A percentile compares a stretch with the other conserved stretches of the same genome.
Conservation (phyloP, 92 coral and sea anemone genomes). For the Paragorgia papillata region DNA sequence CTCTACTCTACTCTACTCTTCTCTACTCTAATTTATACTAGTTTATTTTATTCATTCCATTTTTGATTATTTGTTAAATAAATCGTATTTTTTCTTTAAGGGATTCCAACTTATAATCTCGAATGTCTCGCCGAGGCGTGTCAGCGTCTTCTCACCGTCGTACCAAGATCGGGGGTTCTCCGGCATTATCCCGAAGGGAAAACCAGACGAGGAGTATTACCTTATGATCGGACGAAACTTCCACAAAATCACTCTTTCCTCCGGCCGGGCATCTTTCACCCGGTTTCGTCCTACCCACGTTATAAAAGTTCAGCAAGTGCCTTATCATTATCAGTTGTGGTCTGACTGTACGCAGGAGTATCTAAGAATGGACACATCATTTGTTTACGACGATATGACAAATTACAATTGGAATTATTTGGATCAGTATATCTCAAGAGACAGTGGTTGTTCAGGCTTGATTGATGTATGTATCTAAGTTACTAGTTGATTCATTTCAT, state of each 20-base stretch:
- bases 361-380: conserved; percentile 52
- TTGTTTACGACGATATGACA: conserved; percentile 75
- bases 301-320: conserved; percentile 49
- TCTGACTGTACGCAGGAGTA: conserved; percentile 47
- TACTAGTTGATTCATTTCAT: too few species aligned
- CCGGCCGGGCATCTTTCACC: conserved; percentile 71
- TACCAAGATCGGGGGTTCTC: conserved; percentile 66
- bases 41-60: too few species aligned
- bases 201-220: conserved; percentile 63
- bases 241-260: conserved; percentile 73
- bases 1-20: too few species aligned
- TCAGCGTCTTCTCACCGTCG: conserved; percentile 14
- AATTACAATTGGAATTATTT: conserved; percentile 95
- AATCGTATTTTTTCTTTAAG: conserved; percentile 35
- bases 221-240: conserved; percentile 85
- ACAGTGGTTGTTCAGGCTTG: conserved; percentile 71
- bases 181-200: conserved; percentile 67
- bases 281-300: conserved; percentile 87
- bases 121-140: conserved; percentile 8
- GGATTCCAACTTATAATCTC: conserved; percentile 83
- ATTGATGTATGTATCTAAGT: conserved; percentile 67
- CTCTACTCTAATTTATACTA: too few species aligned
- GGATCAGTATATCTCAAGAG: conserved; percentile 89
- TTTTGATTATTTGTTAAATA: too few species aligned
- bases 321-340: conserved; percentile 80